phyloP scores from a whole-genome alignment of 2,113 vertebrate species.

The Calidris pygmaea region DNA sequence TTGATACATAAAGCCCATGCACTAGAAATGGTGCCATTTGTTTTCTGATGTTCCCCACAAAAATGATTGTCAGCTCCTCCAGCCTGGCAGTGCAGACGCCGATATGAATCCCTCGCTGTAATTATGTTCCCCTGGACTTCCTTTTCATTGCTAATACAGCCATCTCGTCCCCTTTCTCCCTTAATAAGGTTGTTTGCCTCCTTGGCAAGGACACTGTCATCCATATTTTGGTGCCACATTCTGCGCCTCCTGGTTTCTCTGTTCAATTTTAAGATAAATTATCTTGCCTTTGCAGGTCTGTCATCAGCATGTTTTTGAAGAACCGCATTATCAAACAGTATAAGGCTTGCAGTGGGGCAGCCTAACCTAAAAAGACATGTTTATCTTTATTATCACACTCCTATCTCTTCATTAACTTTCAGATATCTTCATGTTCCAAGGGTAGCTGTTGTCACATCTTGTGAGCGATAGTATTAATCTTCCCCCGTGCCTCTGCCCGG shows the following conservation, averaged over 20 bases:
- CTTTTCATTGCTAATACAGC: neutral
- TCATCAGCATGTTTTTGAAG: neutral
- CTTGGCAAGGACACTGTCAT: constrained; percentile 4
- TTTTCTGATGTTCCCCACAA: neutral
- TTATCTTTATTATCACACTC: constrained; percentile 60
- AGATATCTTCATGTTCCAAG: constrained; percentile 56
- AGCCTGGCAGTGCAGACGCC: neutral
- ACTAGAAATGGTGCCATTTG: rapidly evolving
- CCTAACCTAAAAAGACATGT: constrained; percentile 1
- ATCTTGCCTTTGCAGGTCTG: neutral
- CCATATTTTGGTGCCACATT: neutral
- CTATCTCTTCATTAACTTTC: constrained; percentile 60
- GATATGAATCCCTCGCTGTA: neutral
- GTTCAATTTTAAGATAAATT: neutral
- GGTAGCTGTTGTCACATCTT: constrained; percentile 62
- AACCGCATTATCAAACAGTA: neutral
- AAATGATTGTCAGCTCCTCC: neutral
- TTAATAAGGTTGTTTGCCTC: neutral
- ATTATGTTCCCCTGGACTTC: neutral
- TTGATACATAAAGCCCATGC: neutral
- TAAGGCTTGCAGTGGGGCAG: constrained; percentile 12
- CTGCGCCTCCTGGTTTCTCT: neutral
- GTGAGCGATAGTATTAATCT: constrained; percentile 48
- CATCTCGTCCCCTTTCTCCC: neutral
- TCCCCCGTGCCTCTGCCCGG: neutral